These are phyloP conservation scores for Montipora foliosa DNA, from an alignment of 64 coral and sea anemone species.

Conservation along the genomic window DNA sequence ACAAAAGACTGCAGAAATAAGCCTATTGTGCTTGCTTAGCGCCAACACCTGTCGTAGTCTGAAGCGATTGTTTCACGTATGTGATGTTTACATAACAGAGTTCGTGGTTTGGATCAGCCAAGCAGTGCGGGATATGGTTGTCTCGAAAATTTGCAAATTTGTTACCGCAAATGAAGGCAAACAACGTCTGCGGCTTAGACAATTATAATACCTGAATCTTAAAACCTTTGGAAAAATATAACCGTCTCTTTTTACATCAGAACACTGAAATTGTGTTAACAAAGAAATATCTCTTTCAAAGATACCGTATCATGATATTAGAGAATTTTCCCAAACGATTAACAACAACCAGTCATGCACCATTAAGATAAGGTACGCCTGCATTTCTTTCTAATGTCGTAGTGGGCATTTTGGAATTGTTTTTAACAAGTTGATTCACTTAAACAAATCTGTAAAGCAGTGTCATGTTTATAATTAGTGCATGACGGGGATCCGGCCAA, in stretches of 20 bases:
- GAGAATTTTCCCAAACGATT: background rate
- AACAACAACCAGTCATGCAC: background rate
- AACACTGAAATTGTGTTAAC: background rate
- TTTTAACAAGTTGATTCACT: background rate
- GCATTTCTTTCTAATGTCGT: background rate
- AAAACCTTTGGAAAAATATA: background rate
- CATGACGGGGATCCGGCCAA: background rate
- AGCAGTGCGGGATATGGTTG: conserved; percentile 14
- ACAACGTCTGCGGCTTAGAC: background rate
- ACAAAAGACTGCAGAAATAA: conserved; percentile 1
- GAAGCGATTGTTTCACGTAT: background rate
- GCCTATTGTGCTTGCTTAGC: conserved; percentile 8
- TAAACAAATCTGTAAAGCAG: conserved; percentile 33
- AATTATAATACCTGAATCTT: background rate
- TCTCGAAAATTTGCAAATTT: conserved; percentile 62
- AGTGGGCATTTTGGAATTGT: background rate
- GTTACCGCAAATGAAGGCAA: background rate
- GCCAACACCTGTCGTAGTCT: conserved; percentile 17
- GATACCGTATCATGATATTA: background rate
- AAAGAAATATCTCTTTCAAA: background rate
- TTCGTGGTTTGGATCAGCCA: background rate
- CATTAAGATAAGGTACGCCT: background rate
- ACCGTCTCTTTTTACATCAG: background rate
- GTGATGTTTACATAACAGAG: conserved; percentile 27
- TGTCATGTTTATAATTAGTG: background rate